phyloP scores from a whole-genome alignment of 2,888 invertebrate species.

The Liposcelis brunnea region DNA sequence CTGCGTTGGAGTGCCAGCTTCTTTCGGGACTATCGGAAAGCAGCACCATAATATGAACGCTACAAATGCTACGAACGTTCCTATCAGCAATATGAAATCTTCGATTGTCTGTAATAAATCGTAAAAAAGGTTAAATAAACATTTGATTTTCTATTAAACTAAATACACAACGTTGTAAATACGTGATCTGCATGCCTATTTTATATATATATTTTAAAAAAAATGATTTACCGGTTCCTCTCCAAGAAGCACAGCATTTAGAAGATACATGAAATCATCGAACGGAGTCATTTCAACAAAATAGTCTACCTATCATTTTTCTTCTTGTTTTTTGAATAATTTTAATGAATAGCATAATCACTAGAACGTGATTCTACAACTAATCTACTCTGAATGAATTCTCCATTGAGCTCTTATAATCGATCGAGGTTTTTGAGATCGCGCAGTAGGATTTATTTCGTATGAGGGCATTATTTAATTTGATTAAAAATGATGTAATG shows the following conservation, averaged over 20 bases:
- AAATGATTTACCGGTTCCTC: slow-evolving; percentile 37
- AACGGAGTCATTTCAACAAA: slow-evolving; percentile 32
- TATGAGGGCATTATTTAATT: no score
- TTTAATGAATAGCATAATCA: no score
- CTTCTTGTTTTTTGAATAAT: neutral
- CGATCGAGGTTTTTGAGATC: no score
- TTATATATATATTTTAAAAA: no score
- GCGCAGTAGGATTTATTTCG: no score
- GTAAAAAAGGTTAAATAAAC: slow-evolving; percentile 15
- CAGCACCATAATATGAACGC: slow-evolving; percentile 46
- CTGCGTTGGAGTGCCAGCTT: slow-evolving; percentile 13
- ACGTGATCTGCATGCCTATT: no score
- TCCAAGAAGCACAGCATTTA: slow-evolving; percentile 39
- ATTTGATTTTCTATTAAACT: no score
- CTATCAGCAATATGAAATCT: slow-evolving; percentile 41
- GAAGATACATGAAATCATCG: slow-evolving; percentile 39
- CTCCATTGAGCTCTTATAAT: no score
- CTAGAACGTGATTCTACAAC: no score
- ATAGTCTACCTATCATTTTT: neutral
- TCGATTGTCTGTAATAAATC: slow-evolving; percentile 37
- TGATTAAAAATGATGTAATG: no score
- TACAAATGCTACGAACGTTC: slow-evolving; percentile 42
- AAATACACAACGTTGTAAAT: no score
- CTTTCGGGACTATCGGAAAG: slow-evolving; percentile 38
- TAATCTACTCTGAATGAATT: no score